Base-by-base conservation (phyloP, 1,140 invertebrate species). In the Hormaphis cornu region DNA sequence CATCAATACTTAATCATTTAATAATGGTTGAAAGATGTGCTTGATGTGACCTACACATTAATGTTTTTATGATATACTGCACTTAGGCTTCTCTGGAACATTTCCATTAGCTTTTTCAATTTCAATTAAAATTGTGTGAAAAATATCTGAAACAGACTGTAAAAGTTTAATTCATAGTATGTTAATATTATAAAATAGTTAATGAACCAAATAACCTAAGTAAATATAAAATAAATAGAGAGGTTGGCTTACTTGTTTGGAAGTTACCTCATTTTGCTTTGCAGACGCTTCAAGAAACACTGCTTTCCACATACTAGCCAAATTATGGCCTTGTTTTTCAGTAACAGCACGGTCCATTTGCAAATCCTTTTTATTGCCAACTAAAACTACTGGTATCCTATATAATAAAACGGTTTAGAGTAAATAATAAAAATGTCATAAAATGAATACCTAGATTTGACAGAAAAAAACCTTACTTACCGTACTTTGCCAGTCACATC, bases 401-500 rank as follows among this genome's bases (percentile, higher is more conserved):
- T 84, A 20, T 2, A 56, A 58, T 3, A 50, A 24, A 56, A 22
- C 7, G 14, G 3, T 4, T 61, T 66, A 71, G 50, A 61, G 16
- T 35, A 35, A 24, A 52, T 28, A 14, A 50, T 33, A 33, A 26
- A 18, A 4, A 28, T 40, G 16, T 18, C 61, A 5, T 50, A 37
- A 56, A 24, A 69, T 28, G 42, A 28, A 18, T 22, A 42, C n/a
- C 37, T 18, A 2, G 20, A 10, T 40, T 72, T 46, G 70, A n/a
- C n/a, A n/a, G n/a, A n/a, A n/a, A n/a, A n/a, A n/a, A n/a, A n/a
- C 18, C 5, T 14, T 70, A 87, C 90, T 86, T 83, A 96, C 94
- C 93, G 90, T 74, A 91, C 87, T 85, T 95, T 96, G 75, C 96
- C 95, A 76, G 93, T 93, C 82, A 95, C 92, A 78, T 98, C 95